Conservation (phyloP, 2,888 invertebrate genomes). For the Zygogramma bicolorata region DNA sequence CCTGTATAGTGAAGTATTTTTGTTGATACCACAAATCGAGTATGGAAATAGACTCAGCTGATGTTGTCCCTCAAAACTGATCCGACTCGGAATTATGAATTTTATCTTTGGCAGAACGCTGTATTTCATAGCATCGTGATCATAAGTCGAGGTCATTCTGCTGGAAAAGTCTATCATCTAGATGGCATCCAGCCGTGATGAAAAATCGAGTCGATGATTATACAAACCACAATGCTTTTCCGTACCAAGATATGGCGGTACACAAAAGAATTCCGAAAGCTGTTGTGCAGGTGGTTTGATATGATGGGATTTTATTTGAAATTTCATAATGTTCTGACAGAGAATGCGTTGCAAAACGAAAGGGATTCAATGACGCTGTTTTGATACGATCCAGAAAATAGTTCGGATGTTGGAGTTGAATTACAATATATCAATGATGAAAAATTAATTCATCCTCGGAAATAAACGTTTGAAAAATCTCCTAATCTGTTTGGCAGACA, state of each 20-base stretch:
- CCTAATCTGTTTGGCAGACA: too few species aligned
- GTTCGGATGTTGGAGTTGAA: background rate
- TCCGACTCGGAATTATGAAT: too few species aligned
- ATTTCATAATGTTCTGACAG: slow-evolving; percentile 11
- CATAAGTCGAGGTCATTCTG: too few species aligned
- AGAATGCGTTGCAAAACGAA: background rate
- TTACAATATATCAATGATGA: background rate
- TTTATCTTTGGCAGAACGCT: too few species aligned
- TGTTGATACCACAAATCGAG: too few species aligned
- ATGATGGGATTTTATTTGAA: slow-evolving; percentile 32
- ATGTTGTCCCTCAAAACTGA: too few species aligned
- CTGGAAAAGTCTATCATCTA: too few species aligned
- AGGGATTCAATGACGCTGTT: background rate
- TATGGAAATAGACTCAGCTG: too few species aligned
- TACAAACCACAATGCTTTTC: background rate
- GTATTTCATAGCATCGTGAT: too few species aligned
- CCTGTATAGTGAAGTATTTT: too few species aligned
- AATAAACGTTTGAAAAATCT: background rate
- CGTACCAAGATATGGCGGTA: background rate
- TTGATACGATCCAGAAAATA: background rate
- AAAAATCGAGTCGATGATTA: background rate
- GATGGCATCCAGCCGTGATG: background rate
- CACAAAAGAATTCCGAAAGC: slow-evolving; percentile 32
- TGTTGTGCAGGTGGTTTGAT: slow-evolving; percentile 28
- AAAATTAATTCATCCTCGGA: background rate